A percentile compares a stretch with the other conserved stretches of the same genome.
These are phyloP conservation scores for Neomorphus geoffroyi DNA, from an alignment of 2,797 vertebrate species.

Conservation along the genomic window DNA sequence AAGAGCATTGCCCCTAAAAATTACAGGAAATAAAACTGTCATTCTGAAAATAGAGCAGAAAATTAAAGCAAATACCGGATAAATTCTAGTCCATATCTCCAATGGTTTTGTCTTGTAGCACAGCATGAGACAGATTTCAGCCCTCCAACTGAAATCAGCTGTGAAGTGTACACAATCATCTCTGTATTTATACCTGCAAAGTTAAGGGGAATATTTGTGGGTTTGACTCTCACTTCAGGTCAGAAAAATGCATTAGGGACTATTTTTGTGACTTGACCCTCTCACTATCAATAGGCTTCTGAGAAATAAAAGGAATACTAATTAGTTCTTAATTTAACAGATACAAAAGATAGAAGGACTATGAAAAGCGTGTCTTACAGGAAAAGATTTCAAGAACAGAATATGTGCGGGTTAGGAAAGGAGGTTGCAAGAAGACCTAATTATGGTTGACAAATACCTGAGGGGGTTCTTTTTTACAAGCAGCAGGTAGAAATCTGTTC, in stretches of 20 bases:
- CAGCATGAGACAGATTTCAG: conserved; percentile 17
- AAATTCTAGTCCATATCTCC: background rate
- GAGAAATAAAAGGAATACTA: conserved; percentile 42
- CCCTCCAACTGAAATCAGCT: conserved; percentile 21
- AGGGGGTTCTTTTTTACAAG: conserved; percentile 41
- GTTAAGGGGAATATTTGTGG: background rate
- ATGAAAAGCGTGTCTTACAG: conserved; percentile 14
- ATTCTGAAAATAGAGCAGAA: conserved; percentile 19
- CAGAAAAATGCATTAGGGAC: background rate
- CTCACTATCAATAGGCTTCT: conserved; percentile 25
- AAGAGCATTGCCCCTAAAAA: background rate
- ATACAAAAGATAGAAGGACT: conserved; percentile 31
- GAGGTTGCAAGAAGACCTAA: conserved; percentile 63
- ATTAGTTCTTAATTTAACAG: conserved; percentile 58
- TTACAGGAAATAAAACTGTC: background rate
- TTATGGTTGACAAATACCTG: conserved; percentile 48
- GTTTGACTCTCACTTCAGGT: conserved; percentile 14
- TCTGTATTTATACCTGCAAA: background rate
- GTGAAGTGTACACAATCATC: background rate
- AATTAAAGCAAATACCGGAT: conserved; percentile 18
- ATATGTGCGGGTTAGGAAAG: conserved; percentile 25
- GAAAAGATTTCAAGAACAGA: conserved; percentile 52
- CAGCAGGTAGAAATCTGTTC: conserved; percentile 46
- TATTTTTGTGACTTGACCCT: background rate
- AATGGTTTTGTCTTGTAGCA: conserved; percentile 5